phyloP scores from a whole-genome alignment of 2,888 invertebrate species.

The Drosophila gaucha region DNA sequence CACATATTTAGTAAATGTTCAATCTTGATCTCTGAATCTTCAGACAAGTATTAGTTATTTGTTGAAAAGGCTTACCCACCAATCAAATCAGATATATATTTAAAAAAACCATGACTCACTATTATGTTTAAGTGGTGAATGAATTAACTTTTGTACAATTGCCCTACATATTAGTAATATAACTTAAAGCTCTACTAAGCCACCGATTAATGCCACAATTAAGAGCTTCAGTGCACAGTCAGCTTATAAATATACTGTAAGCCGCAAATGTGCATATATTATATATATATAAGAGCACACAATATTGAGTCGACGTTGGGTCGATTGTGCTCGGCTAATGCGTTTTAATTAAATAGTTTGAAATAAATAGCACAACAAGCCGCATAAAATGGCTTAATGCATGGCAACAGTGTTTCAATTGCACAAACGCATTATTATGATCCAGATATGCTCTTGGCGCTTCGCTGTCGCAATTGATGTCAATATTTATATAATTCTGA shows the following conservation, averaged over 20 bases:
- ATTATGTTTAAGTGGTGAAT: too few species aligned
- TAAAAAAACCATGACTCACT: too few species aligned
- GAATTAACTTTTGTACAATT: too few species aligned
- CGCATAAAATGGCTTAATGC: conserved; percentile 47
- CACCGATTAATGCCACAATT: conserved; percentile 15
- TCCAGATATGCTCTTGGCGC: conserved; percentile 5
- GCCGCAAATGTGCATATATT: conserved; percentile 1
- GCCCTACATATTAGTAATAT: background rate
- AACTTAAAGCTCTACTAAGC: background rate
- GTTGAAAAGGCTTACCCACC: too few species aligned
- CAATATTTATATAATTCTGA: conserved; percentile 57
- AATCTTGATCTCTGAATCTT: too few species aligned
- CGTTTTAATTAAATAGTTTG: conserved; percentile 60
- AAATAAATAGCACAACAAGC: conserved; percentile 23
- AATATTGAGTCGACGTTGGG: background rate
- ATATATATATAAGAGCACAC: background rate
- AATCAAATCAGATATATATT: too few species aligned
- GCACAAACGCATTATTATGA: conserved; percentile 9
- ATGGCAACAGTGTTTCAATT: conserved; percentile 20
- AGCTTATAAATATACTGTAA: conserved; percentile 16
- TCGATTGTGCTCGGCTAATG: conserved; percentile 40
- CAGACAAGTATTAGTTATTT: too few species aligned
- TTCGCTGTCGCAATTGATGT: conserved; percentile 11
- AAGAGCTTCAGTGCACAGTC: conserved; percentile 6
- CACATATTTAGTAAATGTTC: too few species aligned